A percentile compares a stretch with the other conserved stretches of the same genome.
Evolutionary conservation across 2,888 invertebrate species (phyloP).

Genomic region (Ophonus ardosiacus): DNA sequence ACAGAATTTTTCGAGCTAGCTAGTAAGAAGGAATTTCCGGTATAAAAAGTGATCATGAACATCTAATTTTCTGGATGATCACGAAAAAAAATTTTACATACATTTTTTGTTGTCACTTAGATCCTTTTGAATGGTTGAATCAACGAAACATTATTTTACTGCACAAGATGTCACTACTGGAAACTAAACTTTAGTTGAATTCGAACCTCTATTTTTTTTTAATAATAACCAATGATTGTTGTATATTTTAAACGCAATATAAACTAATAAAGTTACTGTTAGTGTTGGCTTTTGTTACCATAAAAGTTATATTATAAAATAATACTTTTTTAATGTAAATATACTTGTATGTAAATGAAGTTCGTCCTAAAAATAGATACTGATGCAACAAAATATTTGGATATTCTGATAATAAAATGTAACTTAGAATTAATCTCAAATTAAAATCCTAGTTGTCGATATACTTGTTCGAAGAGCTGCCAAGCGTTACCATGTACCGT

Average conservation of each 20-base stretch:
- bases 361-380: slow-evolving; percentile 1
- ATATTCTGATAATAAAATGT: not conserved
- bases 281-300: not conserved
- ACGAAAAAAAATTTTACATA: too few relatives aligned
- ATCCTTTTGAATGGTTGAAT: too few relatives aligned
- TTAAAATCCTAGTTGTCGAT: not conserved
- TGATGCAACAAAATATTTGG: slow-evolving; percentile 1
- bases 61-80: too few relatives aligned
- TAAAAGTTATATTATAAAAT: not conserved
- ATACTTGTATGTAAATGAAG: not conserved
- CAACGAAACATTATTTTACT: too few relatives aligned
- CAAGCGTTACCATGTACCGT: slow-evolving; percentile 10
- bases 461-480: not conserved
- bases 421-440: not conserved
- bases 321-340: not conserved
- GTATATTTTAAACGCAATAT: not conserved
- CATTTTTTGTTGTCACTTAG: too few relatives aligned
- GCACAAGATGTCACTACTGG: too few relatives aligned
- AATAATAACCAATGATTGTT: not conserved
- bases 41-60: too few relatives aligned
- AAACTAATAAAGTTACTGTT: not conserved
- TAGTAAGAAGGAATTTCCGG: too few relatives aligned
- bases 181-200: too few relatives aligned
- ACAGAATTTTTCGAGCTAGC: too few relatives aligned
- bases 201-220: not conserved